Conservation (phyloP, 2,113 vertebrate genomes). For the Argyrosomus japonicus region DNA sequence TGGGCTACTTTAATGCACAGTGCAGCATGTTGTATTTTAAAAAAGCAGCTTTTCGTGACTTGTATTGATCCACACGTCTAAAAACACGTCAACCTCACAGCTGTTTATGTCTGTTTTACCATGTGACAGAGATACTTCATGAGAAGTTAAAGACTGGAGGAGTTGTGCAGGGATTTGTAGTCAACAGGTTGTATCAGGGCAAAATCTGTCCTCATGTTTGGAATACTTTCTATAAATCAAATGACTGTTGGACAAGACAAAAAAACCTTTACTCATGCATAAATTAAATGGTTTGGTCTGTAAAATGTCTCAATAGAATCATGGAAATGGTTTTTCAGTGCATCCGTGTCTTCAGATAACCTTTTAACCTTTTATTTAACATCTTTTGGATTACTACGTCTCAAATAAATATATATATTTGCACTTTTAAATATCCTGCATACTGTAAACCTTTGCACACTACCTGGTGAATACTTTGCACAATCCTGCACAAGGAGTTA, state of each 20-base stretch:
- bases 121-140: constrained; percentile 64
- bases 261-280: not conserved
- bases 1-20: not conserved
- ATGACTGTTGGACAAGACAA: not conserved
- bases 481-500: no score
- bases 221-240: not conserved
- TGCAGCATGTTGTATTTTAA: not conserved
- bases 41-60: constrained; percentile 17
- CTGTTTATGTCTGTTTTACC: constrained; percentile 80
- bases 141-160: constrained; percentile 31
- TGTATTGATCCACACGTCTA: not conserved
- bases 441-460: no score
- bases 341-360: no score
- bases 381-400: no score
- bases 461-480: no score
- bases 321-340: no score
- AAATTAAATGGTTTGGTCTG: no score
- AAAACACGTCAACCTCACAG: constrained; percentile 62
- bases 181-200: constrained; percentile 51
- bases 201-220: constrained; percentile 8
- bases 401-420: no score
- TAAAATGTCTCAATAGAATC: no score
- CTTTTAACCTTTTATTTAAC: no score
- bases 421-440: no score
- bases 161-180: constrained; percentile 17